Conservation (phyloP, 2,113 vertebrate genomes). For the Oryzias curvinotus region DNA sequence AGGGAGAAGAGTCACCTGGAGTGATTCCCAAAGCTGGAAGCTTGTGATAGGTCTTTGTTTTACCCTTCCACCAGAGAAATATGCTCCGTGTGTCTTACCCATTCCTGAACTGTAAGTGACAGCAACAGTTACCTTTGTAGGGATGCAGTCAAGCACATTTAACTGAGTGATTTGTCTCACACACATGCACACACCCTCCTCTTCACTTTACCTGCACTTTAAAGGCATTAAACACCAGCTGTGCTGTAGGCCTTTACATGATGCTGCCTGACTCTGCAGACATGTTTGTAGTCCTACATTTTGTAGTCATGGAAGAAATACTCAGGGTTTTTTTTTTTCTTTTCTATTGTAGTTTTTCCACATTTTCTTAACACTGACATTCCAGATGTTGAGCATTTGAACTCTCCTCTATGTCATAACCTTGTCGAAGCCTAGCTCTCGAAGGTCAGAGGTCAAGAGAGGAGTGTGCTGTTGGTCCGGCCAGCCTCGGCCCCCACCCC, state of each 20-base stretch:
- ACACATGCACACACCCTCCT: constrained; percentile 20
- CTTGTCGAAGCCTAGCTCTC: constrained; percentile 73
- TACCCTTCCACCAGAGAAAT: constrained; percentile 70
- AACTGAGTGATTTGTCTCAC: constrained; percentile 46
- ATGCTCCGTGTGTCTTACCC: constrained; percentile 74
- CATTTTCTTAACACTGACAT: constrained; percentile 58
- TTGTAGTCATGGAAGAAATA: constrained; percentile 48
- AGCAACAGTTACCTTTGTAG: constrained; percentile 69
- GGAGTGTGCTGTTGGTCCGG: constrained; percentile 62
- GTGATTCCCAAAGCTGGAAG: constrained; percentile 65
- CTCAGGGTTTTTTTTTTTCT: constrained; percentile 71
- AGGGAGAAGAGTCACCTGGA: constrained; percentile 62
- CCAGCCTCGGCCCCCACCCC: constrained; percentile 37
- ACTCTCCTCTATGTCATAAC: constrained; percentile 73
- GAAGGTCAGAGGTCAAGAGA: constrained; percentile 72
- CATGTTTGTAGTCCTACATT: constrained; percentile 51
- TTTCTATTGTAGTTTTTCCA: constrained; percentile 31
- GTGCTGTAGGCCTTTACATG: constrained; percentile 37
- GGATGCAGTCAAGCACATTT: constrained; percentile 62
- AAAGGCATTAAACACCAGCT: constrained; percentile 48
- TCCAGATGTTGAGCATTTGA: constrained; percentile 67
- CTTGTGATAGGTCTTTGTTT: constrained; percentile 74
- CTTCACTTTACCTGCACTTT: constrained; percentile 66
- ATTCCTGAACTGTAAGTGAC: constrained; percentile 77
- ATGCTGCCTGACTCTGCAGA: constrained; percentile 52